Conservation (phyloP, 1,140 invertebrate species). For the Chrysomallon squamiferum region DNA sequence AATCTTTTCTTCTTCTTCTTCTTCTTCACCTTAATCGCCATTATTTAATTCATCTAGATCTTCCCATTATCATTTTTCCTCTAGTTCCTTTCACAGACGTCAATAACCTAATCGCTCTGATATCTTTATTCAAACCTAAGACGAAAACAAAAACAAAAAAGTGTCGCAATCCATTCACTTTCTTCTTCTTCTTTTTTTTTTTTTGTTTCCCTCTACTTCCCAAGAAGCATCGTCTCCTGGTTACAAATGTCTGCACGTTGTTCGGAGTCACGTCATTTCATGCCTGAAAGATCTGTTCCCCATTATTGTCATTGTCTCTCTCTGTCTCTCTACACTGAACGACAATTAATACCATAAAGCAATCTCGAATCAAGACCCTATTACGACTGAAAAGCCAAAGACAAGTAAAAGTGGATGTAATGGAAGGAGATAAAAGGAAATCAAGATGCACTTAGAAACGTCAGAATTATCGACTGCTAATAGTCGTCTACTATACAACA, state of each 20-base stretch:
- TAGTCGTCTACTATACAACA: background rate
- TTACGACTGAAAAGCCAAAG: background rate
- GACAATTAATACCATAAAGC: constrained; percentile 7
- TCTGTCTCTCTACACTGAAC: background rate
- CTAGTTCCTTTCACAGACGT: too few species aligned
- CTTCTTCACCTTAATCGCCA: too few species aligned
- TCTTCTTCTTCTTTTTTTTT: too few species aligned
- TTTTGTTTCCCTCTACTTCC: too few species aligned
- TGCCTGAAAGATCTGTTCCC: constrained; percentile 1
- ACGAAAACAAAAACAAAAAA: too few species aligned
- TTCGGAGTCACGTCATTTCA: constrained; percentile 1
- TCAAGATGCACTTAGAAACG: constrained; percentile 4
- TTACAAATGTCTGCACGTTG: background rate
- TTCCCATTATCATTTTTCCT: too few species aligned
- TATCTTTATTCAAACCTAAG: too few species aligned
- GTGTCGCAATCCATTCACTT: too few species aligned
- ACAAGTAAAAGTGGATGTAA: constrained; percentile 5
- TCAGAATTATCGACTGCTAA: background rate
- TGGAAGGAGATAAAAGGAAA: constrained; percentile 2
- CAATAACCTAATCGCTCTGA: too few species aligned
- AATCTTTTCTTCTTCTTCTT: too few species aligned
- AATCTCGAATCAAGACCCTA: constrained; percentile 6
- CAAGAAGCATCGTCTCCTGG: background rate
- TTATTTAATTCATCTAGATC: too few species aligned
- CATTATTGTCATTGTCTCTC: constrained; percentile 3